phyloP scores from a whole-genome alignment of 35 echinoderm and acorn worm species.

The Amphiura filiformis region DNA sequence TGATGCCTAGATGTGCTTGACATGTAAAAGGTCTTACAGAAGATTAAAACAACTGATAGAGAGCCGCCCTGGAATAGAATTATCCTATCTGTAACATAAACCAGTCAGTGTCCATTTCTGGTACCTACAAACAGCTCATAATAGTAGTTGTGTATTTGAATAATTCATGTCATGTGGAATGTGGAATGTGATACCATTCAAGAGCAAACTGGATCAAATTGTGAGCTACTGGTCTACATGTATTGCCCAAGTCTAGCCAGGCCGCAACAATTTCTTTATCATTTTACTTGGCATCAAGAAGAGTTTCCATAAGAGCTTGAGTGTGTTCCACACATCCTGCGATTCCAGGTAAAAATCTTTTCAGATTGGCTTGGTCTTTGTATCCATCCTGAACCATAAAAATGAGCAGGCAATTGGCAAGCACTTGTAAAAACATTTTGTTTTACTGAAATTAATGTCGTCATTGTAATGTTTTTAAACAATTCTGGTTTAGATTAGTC shows the following conservation, averaged over 20 bases:
- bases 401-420: not conserved
- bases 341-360: too few relatives aligned
- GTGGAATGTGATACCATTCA: not conserved
- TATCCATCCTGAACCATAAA: too few relatives aligned
- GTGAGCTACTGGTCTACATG: not conserved
- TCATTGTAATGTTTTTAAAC: too few relatives aligned
- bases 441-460: not conserved
- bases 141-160: not conserved
- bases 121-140: too few relatives aligned
- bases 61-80: not conserved
- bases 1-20: too few relatives aligned
- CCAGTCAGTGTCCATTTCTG: not conserved
- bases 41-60: not conserved
- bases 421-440: not conserved
- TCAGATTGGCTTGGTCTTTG: too few relatives aligned
- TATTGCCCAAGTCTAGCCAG: not conserved
- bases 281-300: not conserved
- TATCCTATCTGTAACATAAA: not conserved
- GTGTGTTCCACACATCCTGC: too few relatives aligned
- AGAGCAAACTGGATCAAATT: not conserved
- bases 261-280: not conserved
- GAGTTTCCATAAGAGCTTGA: not conserved
- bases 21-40: too few relatives aligned
- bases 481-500: too few relatives aligned
- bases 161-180: not conserved